Conservation (phyloP, 2,888 invertebrate genomes). For the Hydraecia micacea region DNA sequence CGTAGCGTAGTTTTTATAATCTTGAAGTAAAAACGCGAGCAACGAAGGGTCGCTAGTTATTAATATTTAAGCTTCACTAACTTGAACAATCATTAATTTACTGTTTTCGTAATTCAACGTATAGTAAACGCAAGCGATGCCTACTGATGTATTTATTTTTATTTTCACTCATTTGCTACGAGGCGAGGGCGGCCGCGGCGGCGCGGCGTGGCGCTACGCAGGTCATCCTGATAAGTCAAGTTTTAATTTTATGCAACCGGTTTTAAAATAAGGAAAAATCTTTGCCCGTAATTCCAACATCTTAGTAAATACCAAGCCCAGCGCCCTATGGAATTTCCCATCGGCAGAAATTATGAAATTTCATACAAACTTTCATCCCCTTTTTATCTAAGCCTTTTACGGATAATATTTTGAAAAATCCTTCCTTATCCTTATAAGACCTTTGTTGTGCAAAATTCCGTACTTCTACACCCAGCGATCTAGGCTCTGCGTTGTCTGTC, state of each 20-base stretch:
- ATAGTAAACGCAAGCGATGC: not conserved
- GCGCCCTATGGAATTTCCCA: not conserved
- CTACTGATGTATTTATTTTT: not conserved
- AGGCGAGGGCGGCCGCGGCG: not conserved
- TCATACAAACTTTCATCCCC: not conserved
- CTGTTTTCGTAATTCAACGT: not conserved
- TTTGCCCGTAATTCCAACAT: not conserved
- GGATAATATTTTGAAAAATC: not conserved
- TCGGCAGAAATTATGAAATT: not conserved
- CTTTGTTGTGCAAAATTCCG: too few relatives aligned
- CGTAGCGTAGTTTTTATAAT: not conserved
- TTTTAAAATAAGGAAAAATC: not conserved
- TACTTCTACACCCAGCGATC: too few relatives aligned
- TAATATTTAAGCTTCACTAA: not conserved
- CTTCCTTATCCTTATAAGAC: not conserved
- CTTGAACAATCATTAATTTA: not conserved
- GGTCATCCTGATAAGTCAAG: not conserved
- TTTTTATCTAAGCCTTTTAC: too few relatives aligned
- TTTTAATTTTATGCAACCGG: not conserved
- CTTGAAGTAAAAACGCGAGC: not conserved
- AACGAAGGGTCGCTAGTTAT: too few relatives aligned
- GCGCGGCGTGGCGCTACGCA: conserved; percentile 22
- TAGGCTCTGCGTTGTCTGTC: not conserved
- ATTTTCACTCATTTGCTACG: conserved; percentile 1
- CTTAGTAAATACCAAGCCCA: not conserved